Conservation (phyloP, 1,140 invertebrate genomes). For the Stenopsyche tienmushanensis region DNA sequence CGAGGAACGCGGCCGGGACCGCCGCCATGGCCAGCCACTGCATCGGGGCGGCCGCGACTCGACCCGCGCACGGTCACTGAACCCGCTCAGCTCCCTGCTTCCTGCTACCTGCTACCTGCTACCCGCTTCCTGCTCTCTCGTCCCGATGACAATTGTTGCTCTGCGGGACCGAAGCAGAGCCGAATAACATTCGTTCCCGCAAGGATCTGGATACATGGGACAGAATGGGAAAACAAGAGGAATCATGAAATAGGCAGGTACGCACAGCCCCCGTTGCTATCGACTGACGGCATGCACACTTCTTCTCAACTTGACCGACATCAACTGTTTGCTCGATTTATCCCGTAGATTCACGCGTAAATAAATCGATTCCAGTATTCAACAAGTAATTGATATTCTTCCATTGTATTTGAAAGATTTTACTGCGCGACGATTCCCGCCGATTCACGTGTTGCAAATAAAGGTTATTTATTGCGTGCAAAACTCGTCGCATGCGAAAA, state of each 20-base stretch:
- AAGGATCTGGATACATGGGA: slow-evolving; percentile 23
- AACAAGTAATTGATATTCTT: too few species aligned
- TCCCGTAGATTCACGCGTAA: too few species aligned
- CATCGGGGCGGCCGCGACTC: neutral
- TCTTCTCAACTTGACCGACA: neutral
- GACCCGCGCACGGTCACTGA: neutral
- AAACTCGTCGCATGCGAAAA: slow-evolving; percentile 20
- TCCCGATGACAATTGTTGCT: slow-evolving; percentile 21
- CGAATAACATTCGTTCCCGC: neutral
- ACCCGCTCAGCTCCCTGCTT: neutral
- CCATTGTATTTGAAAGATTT: too few species aligned
- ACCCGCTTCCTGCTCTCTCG: neutral
- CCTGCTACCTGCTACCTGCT: neutral
- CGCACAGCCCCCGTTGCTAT: neutral
- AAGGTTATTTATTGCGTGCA: slow-evolving; percentile 33
- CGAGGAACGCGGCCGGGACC: slow-evolving; percentile 20
- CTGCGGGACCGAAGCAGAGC: neutral
- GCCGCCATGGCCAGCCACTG: slow-evolving; percentile 6
- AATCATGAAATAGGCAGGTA: slow-evolving; percentile 41
- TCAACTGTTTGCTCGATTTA: neutral
- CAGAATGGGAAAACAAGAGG: slow-evolving; percentile 35
- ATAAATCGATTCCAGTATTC: too few species aligned
- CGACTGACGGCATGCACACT: too few species aligned
- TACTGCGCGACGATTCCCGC: too few species aligned
- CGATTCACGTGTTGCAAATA: slow-evolving; percentile 16